These are phyloP conservation scores for Crossocerus cetratus DNA, from an alignment of 2,888 invertebrate genomes.

Conservation along the genomic window DNA sequence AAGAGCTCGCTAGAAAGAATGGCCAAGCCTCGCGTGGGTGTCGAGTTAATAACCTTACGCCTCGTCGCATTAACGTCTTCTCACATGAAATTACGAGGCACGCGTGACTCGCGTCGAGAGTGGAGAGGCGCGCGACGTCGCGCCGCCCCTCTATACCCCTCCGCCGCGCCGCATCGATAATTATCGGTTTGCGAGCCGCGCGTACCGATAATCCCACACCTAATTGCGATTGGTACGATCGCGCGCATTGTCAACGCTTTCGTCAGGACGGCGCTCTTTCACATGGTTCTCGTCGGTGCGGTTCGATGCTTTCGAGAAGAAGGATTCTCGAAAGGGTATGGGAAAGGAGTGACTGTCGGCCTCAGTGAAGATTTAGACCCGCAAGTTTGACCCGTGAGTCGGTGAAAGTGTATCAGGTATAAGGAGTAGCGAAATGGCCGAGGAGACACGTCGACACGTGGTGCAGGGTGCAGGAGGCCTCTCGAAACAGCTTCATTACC, in stretches of 20 bases:
- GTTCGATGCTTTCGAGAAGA: background rate
- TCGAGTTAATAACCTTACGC: conserved; percentile 52
- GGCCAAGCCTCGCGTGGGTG: conserved; percentile 37
- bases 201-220: conserved; percentile 35
- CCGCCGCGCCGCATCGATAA: conserved; percentile 35
- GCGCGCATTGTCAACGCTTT: background rate
- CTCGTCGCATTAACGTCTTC: conserved; percentile 54
- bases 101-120: conserved; percentile 31
- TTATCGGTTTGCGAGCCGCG: conserved; percentile 37
- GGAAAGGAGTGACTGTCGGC: too few relatives aligned
- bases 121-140: conserved; percentile 16
- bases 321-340: background rate
- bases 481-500: conserved; percentile 65
- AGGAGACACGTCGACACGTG: conserved; percentile 10
- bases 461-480: conserved; percentile 36
- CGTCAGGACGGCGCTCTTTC: background rate
- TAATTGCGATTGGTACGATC: conserved; percentile 34
- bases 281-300: background rate
- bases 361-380: too few relatives aligned
- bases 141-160: too few relatives aligned
- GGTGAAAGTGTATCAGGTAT: background rate
- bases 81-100: conserved; percentile 50
- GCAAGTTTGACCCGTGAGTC: background rate
- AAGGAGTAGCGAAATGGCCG: background rate
- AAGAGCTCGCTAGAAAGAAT: too few relatives aligned